Evolutionary conservation across 2,888 invertebrate genomes (phyloP).

Genomic region (Esperia sulphurella): DNA sequence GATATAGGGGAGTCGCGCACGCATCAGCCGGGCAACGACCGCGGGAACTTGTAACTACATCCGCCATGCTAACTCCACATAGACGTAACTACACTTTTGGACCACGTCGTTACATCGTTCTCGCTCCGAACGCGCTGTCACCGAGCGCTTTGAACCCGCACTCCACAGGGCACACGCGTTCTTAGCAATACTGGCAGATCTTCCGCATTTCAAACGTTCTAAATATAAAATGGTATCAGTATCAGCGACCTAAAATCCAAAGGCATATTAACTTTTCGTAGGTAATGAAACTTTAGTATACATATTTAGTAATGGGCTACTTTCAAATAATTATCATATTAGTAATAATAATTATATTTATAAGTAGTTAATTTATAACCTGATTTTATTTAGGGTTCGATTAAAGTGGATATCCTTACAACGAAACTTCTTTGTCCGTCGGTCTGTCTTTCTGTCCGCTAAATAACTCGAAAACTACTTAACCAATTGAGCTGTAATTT

Average conservation of each 20-base stretch:
- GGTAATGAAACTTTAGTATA: too few relatives aligned
- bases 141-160: constrained; percentile 62
- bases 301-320: too few relatives aligned
- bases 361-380: too few relatives aligned
- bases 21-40: constrained; percentile 72
- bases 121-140: constrained; percentile 24
- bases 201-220: constrained; percentile 41
- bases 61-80: constrained; percentile 43
- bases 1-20: constrained; percentile 64
- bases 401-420: too few relatives aligned
- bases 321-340: too few relatives aligned
- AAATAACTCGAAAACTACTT: too few relatives aligned
- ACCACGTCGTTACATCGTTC: constrained; percentile 35
- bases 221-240: constrained; percentile 10
- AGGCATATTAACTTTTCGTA: too few relatives aligned
- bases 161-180: constrained; percentile 45
- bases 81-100: constrained; percentile 43
- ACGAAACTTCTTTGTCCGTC: too few relatives aligned
- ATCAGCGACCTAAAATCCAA: not conserved
- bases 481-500: too few relatives aligned
- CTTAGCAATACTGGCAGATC: constrained; percentile 53
- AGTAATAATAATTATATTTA: too few relatives aligned
- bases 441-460: too few relatives aligned
- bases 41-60: constrained; percentile 78
- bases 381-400: too few relatives aligned